Conservation (phyloP, 2,888 invertebrate species). For the Antheraea yamamai region DNA sequence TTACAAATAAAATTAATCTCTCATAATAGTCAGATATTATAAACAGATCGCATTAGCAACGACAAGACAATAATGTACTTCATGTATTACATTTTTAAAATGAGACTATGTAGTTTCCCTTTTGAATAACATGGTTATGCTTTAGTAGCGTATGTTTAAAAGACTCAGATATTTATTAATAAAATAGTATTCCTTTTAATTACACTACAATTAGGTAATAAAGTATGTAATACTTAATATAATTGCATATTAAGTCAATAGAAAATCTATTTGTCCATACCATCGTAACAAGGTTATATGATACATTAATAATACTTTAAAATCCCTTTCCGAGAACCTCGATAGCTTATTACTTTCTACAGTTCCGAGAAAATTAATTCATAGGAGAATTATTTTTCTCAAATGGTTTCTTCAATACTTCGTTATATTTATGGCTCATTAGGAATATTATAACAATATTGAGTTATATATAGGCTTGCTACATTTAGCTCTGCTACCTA, state of each 20-base stretch:
- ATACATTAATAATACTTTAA: constrained; percentile 37
- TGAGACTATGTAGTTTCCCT: no score
- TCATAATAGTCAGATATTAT: no score
- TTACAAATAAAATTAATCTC: no score
- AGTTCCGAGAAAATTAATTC: constrained; percentile 41
- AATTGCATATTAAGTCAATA: neutral
- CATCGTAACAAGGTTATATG: constrained; percentile 10
- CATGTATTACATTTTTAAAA: no score
- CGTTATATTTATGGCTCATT: neutral
- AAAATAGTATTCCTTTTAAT: neutral
- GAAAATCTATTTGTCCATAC: neutral
- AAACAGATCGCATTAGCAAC: no score
- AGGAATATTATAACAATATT: neutral
- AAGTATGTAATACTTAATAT: no score
- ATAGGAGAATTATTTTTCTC: constrained; percentile 12
- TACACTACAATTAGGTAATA: neutral
- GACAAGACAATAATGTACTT: no score
- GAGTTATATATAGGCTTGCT: neutral
- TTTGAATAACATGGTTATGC: neutral
- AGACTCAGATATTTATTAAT: neutral
- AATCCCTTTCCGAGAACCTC: constrained; percentile 42
- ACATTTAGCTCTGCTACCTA: neutral
- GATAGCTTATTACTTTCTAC: constrained; percentile 27
- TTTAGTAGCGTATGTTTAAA: neutral
- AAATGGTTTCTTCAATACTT: neutral